Percentiles rank a stretch among this genome's conserved stretches.
These are phyloP conservation scores for Hypercompe scribonia DNA, from an alignment of 2,888 invertebrate genomes.

Conservation along the genomic window DNA sequence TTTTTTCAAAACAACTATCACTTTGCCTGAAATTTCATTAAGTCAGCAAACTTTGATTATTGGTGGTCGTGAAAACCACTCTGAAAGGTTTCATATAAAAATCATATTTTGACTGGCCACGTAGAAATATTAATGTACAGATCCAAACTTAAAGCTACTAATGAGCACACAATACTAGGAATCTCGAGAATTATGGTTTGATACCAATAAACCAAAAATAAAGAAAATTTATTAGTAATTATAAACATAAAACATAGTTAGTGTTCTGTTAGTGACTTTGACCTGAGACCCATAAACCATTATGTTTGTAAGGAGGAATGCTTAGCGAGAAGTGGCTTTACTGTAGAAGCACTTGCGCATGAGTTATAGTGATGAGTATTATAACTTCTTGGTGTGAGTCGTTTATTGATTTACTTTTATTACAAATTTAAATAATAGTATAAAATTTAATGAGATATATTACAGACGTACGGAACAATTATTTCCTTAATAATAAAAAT, in stretches of 20 bases:
- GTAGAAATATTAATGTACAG: background rate
- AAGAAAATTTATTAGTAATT: conserved; percentile 35
- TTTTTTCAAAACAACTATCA: too few species aligned
- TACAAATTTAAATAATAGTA: too few species aligned
- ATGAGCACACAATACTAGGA: background rate
- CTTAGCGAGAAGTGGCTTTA: conserved; percentile 43
- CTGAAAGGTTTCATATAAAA: too few species aligned
- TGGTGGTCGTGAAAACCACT: too few species aligned
- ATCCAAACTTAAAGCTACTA: background rate
- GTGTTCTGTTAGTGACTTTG: conserved; percentile 27
- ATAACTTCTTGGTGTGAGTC: background rate
- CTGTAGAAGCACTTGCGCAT: conserved; percentile 28
- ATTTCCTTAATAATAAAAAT: background rate
- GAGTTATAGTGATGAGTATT: conserved; percentile 23
- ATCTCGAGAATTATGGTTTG: too few species aligned
- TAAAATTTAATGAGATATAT: too few species aligned
- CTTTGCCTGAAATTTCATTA: too few species aligned
- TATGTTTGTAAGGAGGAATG: conserved; percentile 23
- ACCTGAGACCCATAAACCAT: conserved; percentile 28
- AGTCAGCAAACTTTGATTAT: too few species aligned
- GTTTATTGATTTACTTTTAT: background rate
- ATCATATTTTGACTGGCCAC: too few species aligned
- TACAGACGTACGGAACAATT: background rate
- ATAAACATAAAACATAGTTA: conserved; percentile 23
- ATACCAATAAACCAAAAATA: too few species aligned